phyloP scores from a whole-genome alignment of 2,888 invertebrate species.

The Eupithecia subumbrata region DNA sequence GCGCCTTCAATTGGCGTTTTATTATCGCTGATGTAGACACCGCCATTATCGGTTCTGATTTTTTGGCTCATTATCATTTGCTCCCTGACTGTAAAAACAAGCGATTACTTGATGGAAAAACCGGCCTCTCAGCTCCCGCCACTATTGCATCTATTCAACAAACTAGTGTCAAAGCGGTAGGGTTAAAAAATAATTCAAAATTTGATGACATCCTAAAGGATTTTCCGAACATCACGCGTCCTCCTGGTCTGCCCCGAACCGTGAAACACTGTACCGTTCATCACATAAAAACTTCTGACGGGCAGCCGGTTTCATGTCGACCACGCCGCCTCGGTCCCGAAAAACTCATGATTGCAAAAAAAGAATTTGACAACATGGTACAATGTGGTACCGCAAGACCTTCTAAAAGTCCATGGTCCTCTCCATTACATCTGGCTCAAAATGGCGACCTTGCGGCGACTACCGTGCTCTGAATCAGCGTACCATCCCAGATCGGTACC shows the following conservation, averaged over 20 bases:
- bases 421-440: conserved; percentile 33
- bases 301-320: conserved; percentile 29
- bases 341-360: conserved; percentile 23
- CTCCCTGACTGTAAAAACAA: conserved; percentile 29
- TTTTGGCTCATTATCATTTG: conserved; percentile 22
- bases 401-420: conserved; percentile 51
- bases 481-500: no score
- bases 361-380: conserved; percentile 38
- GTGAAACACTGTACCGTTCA: conserved; percentile 33
- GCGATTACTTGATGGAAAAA: conserved; percentile 30
- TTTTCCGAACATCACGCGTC: conserved; percentile 5
- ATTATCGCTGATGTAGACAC: conserved; percentile 41
- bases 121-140: conserved; percentile 8
- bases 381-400: conserved; percentile 41
- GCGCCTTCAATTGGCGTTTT: conserved; percentile 40
- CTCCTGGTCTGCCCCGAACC: background rate
- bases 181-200: background rate
- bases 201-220: conserved; percentile 7
- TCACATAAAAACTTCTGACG: conserved; percentile 30
- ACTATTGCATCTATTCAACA: background rate
- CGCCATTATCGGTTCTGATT: conserved; percentile 30
- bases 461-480: no score
- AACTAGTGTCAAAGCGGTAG: background rate
- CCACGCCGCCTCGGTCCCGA: conserved; percentile 36
- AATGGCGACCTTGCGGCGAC: conserved; percentile 9